Conservation (phyloP, 1,140 invertebrate species). For the Lanistes nyassanus region DNA sequence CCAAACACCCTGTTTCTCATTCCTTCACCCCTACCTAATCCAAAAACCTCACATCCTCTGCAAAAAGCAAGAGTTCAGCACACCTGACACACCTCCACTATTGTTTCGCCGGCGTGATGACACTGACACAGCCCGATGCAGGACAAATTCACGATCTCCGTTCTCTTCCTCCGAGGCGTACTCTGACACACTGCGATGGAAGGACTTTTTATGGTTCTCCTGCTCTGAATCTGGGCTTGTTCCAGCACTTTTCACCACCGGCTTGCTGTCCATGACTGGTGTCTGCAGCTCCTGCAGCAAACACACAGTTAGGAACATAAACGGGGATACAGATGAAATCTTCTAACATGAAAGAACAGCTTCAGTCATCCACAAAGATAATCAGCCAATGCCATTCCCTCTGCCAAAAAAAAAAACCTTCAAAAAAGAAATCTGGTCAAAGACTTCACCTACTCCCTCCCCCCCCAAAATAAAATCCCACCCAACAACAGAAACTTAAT, state of each 20-base stretch:
- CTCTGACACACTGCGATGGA: conserved; percentile 77
- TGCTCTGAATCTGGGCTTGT: conserved; percentile 61
- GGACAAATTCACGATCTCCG: conserved; percentile 41
- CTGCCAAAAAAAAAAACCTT: no score
- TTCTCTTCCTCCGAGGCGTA: conserved; percentile 54
- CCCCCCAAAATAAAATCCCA: no score
- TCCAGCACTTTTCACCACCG: conserved; percentile 56
- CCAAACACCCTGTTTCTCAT: no score
- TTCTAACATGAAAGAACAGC: no score
- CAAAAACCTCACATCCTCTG: no score
- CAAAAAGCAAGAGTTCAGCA: conserved; percentile 18
- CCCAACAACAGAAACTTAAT: no score
- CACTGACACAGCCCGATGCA: conserved; percentile 40
- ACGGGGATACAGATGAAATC: not conserved
- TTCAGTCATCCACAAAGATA: no score
- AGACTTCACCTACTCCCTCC: no score
- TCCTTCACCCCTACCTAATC: no score
- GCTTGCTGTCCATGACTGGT: conserved; percentile 36
- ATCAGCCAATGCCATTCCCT: no score
- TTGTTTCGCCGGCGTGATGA: conserved; percentile 76
- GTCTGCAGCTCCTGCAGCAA: conserved; percentile 20
- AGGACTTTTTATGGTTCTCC: conserved; percentile 71
- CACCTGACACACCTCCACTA: conserved; percentile 76
- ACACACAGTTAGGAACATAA: not conserved
- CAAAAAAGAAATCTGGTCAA: no score